Evolutionary conservation across 2,113 vertebrate species (phyloP).

Genomic region (Dendrocopos noguchii): DNA sequence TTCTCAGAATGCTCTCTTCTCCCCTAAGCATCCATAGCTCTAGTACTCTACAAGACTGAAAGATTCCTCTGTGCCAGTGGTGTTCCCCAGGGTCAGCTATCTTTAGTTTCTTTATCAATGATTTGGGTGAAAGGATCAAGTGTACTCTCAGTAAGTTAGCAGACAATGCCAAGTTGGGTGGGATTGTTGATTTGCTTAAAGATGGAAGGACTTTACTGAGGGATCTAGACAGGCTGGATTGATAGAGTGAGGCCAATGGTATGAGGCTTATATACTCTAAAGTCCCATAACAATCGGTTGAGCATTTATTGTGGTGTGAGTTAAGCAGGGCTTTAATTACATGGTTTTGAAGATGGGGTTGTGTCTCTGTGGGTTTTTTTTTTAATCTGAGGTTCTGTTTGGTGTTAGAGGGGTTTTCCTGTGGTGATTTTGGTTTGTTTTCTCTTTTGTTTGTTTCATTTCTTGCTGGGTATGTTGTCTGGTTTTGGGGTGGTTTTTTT

Average conservation of each 20-base stretch:
- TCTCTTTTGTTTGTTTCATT: background rate
- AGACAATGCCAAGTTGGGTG: background rate
- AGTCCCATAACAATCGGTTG: background rate
- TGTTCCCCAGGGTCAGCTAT: background rate
- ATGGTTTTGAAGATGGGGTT: background rate
- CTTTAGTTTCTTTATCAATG: background rate
- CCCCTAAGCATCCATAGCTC: background rate
- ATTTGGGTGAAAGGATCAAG: rapidly evolving
- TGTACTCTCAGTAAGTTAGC: background rate
- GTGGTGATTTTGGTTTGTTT: background rate
- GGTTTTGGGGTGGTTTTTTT: no score
- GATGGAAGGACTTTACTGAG: background rate
- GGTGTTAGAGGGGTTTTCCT: background rate
- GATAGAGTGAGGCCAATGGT: rapidly evolving
- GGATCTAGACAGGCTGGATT: background rate
- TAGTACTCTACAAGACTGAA: background rate
- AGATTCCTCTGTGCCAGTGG: background rate
- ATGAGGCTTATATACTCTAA: background rate
- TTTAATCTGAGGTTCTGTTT: background rate
- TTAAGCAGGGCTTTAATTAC: background rate
- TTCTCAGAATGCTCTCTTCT: background rate
- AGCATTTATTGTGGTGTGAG: background rate
- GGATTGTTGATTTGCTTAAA: background rate
- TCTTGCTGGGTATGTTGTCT: no score
- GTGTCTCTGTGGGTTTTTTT: background rate